Evolutionary conservation across 2,113 vertebrate genomes (phyloP).

Genomic region (Lathamus discolor): DNA sequence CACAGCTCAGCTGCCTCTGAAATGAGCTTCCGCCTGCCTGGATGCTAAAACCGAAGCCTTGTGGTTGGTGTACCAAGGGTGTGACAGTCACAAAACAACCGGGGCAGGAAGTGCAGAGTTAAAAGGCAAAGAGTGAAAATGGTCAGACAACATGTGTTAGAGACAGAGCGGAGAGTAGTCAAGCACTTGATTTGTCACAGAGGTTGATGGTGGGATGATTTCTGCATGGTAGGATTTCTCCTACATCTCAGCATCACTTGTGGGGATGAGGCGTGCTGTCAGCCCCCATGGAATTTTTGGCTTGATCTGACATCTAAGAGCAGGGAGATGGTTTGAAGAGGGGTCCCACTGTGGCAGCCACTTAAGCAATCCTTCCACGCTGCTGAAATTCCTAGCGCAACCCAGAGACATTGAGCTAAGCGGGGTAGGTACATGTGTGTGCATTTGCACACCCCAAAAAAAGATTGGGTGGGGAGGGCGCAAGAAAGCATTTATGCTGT

Average conservation of each 20-base stretch:
- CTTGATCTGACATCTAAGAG: not conserved
- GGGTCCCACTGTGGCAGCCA: not conserved
- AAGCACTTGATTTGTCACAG: not conserved
- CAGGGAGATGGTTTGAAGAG: not conserved
- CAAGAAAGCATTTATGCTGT: not conserved
- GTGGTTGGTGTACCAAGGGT: not conserved
- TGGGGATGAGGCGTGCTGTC: not conserved
- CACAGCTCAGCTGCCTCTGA: not conserved
- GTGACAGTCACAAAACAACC: slow-evolving; percentile 15
- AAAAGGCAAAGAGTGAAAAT: not conserved
- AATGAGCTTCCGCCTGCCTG: slow-evolving; percentile 20
- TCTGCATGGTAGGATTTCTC: not conserved
- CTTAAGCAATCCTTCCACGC: not conserved
- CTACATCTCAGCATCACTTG: not conserved
- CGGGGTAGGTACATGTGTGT: not conserved
- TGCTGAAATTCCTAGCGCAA: not conserved
- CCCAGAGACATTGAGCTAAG: not conserved
- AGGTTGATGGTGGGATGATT: not conserved
- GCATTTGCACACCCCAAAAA: not conserved
- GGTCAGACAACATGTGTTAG: not conserved
- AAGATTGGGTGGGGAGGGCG: not conserved
- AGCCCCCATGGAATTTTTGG: not conserved
- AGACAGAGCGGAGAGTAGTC: not conserved
- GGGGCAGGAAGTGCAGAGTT: slow-evolving; percentile 22
- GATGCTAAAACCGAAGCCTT: slow-evolving; percentile 22